phyloP scores from a whole-genome alignment of 1,140 invertebrate genomes.

The Mercenaria mercenaria region DNA sequence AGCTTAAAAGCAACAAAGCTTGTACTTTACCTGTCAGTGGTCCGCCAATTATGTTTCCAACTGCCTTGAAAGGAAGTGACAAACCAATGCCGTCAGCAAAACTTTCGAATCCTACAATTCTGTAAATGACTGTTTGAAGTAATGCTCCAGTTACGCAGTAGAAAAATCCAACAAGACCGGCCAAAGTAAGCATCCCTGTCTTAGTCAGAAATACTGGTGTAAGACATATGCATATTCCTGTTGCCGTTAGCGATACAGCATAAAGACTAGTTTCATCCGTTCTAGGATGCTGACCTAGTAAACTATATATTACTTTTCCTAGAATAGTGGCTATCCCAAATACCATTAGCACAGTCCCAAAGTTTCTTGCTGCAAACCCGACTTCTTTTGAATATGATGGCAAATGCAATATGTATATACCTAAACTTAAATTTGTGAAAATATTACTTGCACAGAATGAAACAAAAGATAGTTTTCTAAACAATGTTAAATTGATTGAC shows the following conservation, averaged over 20 bases:
- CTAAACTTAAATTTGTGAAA: not conserved
- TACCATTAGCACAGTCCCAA: not conserved
- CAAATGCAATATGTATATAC: conserved; percentile 24
- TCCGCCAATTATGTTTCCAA: conserved; percentile 46
- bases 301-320: conserved; percentile 24
- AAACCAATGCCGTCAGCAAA: conserved; percentile 48
- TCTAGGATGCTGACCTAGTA: not conserved
- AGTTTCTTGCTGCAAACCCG: not conserved
- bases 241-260: not conserved
- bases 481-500: not conserved
- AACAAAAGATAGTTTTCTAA: conserved; percentile 9
- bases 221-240: not conserved
- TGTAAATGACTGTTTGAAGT: not conserved
- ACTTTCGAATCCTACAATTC: conserved; percentile 35
- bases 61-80: conserved; percentile 27
- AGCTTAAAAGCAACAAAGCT: not conserved
- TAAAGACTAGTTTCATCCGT: not conserved
- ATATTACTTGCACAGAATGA: conserved; percentile 32
- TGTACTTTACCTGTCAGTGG: conserved; percentile 8
- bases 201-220: not conserved
- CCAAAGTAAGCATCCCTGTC: conserved; percentile 3
- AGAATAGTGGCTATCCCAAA: conserved; percentile 28
- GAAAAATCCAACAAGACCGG: conserved; percentile 34
- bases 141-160: conserved; percentile 47
- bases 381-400: conserved; percentile 26